Conservation (phyloP, 1,140 invertebrate genomes). For the Cyclina sinensis region DNA sequence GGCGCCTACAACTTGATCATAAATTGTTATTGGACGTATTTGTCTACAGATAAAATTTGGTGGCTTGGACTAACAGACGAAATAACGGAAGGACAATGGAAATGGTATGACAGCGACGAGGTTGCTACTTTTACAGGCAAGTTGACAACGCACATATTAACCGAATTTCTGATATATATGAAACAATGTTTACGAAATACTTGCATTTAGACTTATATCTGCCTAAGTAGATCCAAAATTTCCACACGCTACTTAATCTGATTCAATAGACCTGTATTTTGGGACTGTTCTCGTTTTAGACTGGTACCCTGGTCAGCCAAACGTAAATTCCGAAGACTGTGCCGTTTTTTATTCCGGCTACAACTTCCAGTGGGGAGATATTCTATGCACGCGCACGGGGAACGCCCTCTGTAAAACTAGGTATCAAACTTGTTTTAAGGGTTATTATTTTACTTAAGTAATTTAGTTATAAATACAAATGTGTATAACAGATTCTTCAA, state of each 20-base stretch:
- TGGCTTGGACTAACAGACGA: slow-evolving; percentile 18
- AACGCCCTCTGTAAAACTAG: background rate
- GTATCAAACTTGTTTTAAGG: background rate
- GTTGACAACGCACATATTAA: background rate
- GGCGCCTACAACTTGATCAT: no score
- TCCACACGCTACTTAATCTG: no score
- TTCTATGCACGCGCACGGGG: background rate
- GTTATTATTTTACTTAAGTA: background rate
- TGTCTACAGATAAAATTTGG: background rate
- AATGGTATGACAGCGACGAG: background rate
- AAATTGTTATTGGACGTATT: no score
- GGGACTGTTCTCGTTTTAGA: background rate
- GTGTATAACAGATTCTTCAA: background rate
- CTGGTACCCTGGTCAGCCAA: slow-evolving; percentile 3
- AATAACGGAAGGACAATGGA: background rate
- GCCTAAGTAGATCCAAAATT: no score
- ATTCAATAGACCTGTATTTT: background rate
- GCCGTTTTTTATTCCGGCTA: background rate
- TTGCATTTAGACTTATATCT: no score
- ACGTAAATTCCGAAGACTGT: background rate
- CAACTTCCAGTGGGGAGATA: slow-evolving; percentile 18
- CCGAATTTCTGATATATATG: no score
- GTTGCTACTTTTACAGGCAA: background rate
- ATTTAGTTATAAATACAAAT: background rate
- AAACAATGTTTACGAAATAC: no score